Percentiles rank a stretch among this genome's conserved stretches.
These are phyloP conservation scores for Silvanus unidentatus DNA, from an alignment of 2,888 invertebrate species.

Conservation along the genomic window DNA sequence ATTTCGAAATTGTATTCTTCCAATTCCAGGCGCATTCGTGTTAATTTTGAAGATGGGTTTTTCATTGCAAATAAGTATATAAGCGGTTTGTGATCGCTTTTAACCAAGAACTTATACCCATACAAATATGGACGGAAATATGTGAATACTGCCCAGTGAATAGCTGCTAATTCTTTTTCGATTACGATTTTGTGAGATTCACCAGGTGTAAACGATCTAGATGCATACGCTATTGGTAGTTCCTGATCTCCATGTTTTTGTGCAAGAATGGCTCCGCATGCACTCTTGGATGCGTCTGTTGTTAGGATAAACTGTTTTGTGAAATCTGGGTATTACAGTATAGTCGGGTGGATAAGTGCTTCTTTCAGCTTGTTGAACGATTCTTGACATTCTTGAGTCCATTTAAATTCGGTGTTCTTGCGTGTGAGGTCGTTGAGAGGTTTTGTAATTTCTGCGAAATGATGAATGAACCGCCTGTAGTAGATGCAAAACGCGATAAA, in stretches of 20 bases:
- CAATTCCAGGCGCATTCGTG: constrained; percentile 14
- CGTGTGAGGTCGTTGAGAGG: constrained; percentile 9
- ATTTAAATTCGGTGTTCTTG: constrained; percentile 8
- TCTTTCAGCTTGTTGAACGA: constrained; percentile 10
- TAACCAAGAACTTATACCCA: constrained; percentile 13
- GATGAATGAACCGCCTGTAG: constrained; percentile 7
- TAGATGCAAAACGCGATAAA: constrained; percentile 9
- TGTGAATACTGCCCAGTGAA: constrained; percentile 8
- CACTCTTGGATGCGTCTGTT: constrained; percentile 13
- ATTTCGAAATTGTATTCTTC: constrained; percentile 12
- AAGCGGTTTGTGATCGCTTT: constrained; percentile 16
- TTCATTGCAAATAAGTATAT: constrained; percentile 18
- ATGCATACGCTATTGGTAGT: constrained; percentile 16
- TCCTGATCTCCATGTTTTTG: too few species aligned
- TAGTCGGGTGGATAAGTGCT: constrained; percentile 7
- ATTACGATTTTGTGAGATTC: constrained; percentile 7
- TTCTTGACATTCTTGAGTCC: constrained; percentile 12
- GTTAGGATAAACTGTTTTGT: constrained; percentile 12
- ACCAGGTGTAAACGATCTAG: constrained; percentile 14
- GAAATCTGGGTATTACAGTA: constrained; percentile 16
- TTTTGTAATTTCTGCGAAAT: constrained; percentile 11
- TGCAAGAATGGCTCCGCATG: constrained; percentile 14
- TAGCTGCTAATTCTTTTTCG: constrained; percentile 11
- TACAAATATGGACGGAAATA: constrained; percentile 10
- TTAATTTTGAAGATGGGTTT: constrained; percentile 17